A percentile compares a stretch with the other conserved stretches of the same genome.
Evolutionary conservation across 2,888 invertebrate species (phyloP).

Genomic region (Synergus itoensis): DNA sequence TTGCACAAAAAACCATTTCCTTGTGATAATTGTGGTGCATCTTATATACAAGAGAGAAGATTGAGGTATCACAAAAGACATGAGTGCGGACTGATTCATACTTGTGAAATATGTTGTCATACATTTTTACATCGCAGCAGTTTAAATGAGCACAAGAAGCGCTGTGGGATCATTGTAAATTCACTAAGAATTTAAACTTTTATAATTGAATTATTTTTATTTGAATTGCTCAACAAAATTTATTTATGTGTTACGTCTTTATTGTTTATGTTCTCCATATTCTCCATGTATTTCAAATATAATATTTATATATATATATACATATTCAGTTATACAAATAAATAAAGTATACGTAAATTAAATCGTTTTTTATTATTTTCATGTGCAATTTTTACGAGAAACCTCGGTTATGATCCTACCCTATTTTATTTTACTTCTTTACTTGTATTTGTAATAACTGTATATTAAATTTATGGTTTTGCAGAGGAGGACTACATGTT

Average conservation of each 20-base stretch:
- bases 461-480: not conserved
- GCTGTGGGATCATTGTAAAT: not conserved
- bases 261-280: not conserved
- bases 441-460: too few relatives aligned
- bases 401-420: not conserved
- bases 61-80: slow-evolving; percentile 10
- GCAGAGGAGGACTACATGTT: too few relatives aligned
- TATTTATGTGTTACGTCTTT: not conserved
- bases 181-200: not conserved
- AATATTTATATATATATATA: not conserved
- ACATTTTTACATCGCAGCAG: slow-evolving; percentile 8
- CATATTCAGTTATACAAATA: not conserved
- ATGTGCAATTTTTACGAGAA: too few relatives aligned
- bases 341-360: not conserved
- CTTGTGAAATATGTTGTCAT: not conserved
- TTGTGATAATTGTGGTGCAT: not conserved
- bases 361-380: not conserved
- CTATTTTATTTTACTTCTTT: too few relatives aligned
- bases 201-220: not conserved
- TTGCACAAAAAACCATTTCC: slow-evolving; percentile 17
- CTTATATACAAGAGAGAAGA: slow-evolving; percentile 8
- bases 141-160: slow-evolving; percentile 3
- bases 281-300: not conserved
- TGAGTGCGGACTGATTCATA: not conserved
- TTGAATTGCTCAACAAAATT: not conserved